Evolutionary conservation across 2,113 vertebrate genomes (phyloP), one percentile per base, ranked within the genome.

Genomic region (Mola mola): DNA sequence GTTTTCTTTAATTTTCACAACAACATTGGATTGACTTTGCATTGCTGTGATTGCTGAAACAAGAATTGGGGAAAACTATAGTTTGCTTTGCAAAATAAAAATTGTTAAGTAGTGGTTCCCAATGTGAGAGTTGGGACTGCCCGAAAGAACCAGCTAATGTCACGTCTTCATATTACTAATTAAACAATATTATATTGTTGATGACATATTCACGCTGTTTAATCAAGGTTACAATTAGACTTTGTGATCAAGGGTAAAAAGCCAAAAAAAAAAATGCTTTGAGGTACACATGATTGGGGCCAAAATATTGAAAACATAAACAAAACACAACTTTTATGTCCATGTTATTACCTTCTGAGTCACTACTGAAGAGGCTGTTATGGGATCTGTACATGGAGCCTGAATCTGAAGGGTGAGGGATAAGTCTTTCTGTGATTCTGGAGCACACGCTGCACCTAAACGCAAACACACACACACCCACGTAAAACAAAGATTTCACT

Each of bases 401-500:
- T 17, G 75, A 75, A 15, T 89, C 87, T 8, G 88, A 65, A 4
- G 74, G 78, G 28, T 62, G 80, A 6, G 79, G 46, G 38, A 91
- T 90, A 38, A 92, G 86, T 59, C 85, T 84, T 59, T 91, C 89
- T 56, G 87, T 92, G 66, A 91, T 93, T 61, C 86, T 90, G 22
- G 93, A 93, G 59, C 93, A 94, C 52, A 94, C 89, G 17, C 78
- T 69, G 71, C 93, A 94, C 61, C 93, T 94, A 36, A 59, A 69
- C 44, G 76, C 33, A 73, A 17, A 70, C 17, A 56, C 31, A 70
- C 57, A 68, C 40, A 31, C 36, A 64, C 12, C 33, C 19, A 22
- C 1, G 11, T 16, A 78, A 46, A n/a, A 52, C 20, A 69, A 16
- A 48, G 2, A 31, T 37, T 64, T 67, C 33, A 62, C 22, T 19